Conservation (phyloP, 1,140 invertebrate species). For the Agrypnia vestita region DNA sequence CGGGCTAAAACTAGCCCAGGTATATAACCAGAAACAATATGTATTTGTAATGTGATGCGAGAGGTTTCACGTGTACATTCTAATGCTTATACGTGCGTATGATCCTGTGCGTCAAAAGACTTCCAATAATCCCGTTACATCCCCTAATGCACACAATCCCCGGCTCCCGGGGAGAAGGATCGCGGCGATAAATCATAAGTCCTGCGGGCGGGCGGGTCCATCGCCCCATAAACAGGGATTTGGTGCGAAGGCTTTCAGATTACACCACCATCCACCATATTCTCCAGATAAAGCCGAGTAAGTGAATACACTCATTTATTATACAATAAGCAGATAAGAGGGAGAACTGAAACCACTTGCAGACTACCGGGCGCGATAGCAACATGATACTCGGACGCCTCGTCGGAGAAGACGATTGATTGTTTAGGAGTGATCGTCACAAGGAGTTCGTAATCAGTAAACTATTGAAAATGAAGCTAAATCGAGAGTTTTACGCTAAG, state of each 20-base stretch:
- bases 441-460: too few species aligned
- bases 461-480: too few species aligned
- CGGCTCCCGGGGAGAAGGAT: background rate
- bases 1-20: too few species aligned
- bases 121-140: slow-evolving; percentile 9
- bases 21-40: too few species aligned
- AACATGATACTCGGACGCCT: background rate
- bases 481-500: too few species aligned
- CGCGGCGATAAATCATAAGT: slow-evolving; percentile 5
- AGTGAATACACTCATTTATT: background rate
- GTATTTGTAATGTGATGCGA: too few species aligned
- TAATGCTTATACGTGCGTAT: too few species aligned
- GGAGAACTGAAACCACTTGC: background rate
- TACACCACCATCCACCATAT: slow-evolving; percentile 1
- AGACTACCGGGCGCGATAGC: background rate
- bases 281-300: background rate
- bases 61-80: too few species aligned
- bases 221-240: slow-evolving; percentile 16
- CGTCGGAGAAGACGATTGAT: background rate
- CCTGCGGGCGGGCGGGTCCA: background rate
- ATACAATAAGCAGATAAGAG: background rate
- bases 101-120: background rate
- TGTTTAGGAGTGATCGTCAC: background rate
- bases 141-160: slow-evolving; percentile 4
- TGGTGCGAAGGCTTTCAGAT: background rate